Evolutionary conservation across 1,140 invertebrate species (phyloP).

Genomic region (Euura saliciscinereae): DNA sequence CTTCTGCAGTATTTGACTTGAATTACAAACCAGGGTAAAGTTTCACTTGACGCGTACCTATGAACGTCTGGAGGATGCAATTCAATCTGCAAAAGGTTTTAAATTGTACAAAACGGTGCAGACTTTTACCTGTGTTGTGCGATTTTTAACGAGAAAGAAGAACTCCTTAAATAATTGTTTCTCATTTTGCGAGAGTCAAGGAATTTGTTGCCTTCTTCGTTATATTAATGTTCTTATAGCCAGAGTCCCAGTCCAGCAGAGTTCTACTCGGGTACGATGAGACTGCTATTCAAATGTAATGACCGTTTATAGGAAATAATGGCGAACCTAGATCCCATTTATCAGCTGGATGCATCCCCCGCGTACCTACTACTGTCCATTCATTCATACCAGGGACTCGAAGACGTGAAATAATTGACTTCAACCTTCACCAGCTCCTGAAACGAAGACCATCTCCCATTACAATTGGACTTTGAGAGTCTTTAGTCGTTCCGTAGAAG

Average conservation of each 20-base stretch:
- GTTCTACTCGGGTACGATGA: too few species aligned
- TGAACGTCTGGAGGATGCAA: too few species aligned
- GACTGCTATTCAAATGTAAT: conserved; percentile 13
- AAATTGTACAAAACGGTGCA: too few species aligned
- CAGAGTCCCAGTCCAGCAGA: not conserved
- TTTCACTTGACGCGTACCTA: conserved; percentile 26
- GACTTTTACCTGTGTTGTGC: too few species aligned
- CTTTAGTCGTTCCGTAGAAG: too few species aligned
- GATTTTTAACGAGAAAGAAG: too few species aligned
- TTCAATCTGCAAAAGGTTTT: too few species aligned
- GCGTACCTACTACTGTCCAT: conserved; percentile 7
- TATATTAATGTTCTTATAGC: not conserved
- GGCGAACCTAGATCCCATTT: conserved; percentile 7
- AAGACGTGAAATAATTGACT: conserved; percentile 5
- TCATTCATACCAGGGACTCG: not conserved
- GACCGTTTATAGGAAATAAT: conserved; percentile 15
- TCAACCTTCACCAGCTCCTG: not conserved
- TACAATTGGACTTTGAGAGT: too few species aligned
- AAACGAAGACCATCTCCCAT: too few species aligned
- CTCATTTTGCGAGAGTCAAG: too few species aligned
- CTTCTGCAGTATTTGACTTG: conserved; percentile 35
- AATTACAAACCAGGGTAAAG: conserved; percentile 43
- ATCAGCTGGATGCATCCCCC: conserved; percentile 12
- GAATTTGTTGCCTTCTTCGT: too few species aligned
- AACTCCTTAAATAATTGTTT: too few species aligned